Evolutionary conservation across 37 sponge, comb jelly and placozoan species (phyloP), one percentile per base, ranked within the genome.

Genomic region (Petrosia ficiformis): DNA sequence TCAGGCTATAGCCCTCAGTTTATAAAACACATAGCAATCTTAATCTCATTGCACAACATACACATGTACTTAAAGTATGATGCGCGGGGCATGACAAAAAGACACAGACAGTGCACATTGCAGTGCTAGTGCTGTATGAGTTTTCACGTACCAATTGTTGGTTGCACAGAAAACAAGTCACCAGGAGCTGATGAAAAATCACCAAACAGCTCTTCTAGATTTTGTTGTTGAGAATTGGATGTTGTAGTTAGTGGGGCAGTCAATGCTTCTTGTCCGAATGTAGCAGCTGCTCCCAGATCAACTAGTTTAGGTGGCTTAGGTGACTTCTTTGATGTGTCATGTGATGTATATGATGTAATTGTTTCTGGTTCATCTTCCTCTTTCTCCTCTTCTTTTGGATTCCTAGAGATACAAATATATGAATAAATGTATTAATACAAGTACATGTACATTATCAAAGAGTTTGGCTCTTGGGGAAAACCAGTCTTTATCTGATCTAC

Each of bases 231-330:
- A 2, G 11, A 22, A 65, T 44, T 24, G 30, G 69, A n/a, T 67
- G 79, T 30, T 65, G 37, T n/a, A n/a, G n/a, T n/a, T n/a, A n/a
- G n/a, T n/a, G n/a, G n/a, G n/a, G n/a, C n/a, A n/a, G n/a, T n/a
- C n/a, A n/a, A n/a, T n/a, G n/a, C n/a, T n/a, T n/a, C n/a, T n/a
- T n/a, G n/a, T 33, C 84, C 90, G 67, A 77, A 89, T 0, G 74
- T 38, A 26, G 93, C 74, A n/a, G 93, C 93, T 2, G 93, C 93
- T 29, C 89, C 93, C 2, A 87, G 79, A 35, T 87, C 85, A 14
- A 87, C 89, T 63, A 86, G 59, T 63, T 82, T 91, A 36, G 92
- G 79, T 1, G 92, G 92, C 36, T 91, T 87, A 1, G 83, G 39
- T 1, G 81, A 35, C 68, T 89, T 89, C 77, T 80, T 89, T 26